phyloP scores from a whole-genome alignment of 2,113 vertebrate genomes.

The Xiphorhynchus elegans region DNA sequence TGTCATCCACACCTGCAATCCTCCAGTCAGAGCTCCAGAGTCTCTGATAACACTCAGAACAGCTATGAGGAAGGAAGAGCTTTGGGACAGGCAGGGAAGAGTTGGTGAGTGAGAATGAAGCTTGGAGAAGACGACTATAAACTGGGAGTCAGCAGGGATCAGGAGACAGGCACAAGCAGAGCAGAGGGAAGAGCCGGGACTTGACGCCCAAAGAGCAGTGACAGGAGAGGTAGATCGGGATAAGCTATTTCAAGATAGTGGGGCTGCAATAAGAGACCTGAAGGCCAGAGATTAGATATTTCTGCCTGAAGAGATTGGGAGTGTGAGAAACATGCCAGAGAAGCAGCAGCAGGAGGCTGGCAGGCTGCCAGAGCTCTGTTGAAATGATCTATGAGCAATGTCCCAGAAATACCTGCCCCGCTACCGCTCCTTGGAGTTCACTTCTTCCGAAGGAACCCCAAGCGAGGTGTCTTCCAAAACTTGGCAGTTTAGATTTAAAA shows the following conservation, averaged over 20 bases:
- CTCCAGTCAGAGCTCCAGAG: background rate
- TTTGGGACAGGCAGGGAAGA: background rate
- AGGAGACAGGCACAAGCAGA: background rate
- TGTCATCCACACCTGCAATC: background rate
- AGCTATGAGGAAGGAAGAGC: background rate
- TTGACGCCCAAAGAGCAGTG: background rate
- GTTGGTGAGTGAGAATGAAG: background rate
- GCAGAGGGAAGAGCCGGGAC: background rate
- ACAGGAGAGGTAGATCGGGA: background rate
- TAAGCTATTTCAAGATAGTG: background rate
- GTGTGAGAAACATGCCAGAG: background rate
- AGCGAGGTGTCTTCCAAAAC: background rate
- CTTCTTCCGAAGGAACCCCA: background rate
- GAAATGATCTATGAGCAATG: background rate
- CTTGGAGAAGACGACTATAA: background rate
- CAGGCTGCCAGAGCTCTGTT: background rate
- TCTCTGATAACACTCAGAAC: background rate
- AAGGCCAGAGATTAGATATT: background rate
- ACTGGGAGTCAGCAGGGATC: background rate
- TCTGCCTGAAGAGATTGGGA: background rate
- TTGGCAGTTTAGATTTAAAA: background rate
- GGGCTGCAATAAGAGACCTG: background rate
- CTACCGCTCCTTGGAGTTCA: background rate
- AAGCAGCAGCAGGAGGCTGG: background rate
- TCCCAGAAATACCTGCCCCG: background rate